phyloP scores from a whole-genome alignment of 2,797 vertebrate species.

The Pelobates cultripes region DNA sequence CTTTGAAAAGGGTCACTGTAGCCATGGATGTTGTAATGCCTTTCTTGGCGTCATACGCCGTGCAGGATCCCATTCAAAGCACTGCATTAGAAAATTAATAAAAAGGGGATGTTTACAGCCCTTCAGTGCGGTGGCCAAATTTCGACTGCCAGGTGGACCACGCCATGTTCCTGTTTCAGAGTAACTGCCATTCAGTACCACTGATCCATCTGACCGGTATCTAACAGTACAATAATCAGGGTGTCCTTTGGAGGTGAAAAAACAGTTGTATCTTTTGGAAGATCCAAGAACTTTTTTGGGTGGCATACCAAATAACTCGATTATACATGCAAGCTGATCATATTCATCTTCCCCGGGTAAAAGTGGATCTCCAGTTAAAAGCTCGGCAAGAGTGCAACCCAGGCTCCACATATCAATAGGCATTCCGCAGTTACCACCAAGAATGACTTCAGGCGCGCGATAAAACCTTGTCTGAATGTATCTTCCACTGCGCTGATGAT shows the following conservation, averaged over 20 bases:
- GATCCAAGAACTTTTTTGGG: conserved; percentile 90
- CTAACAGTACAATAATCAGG: conserved; percentile 95
- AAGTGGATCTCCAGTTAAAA: conserved; percentile 93
- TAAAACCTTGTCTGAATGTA: conserved; percentile 99
- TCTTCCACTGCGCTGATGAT: conserved; percentile 97
- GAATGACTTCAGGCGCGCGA: conserved; percentile 95
- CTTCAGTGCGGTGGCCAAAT: conserved; percentile 90
- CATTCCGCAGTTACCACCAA: conserved; percentile 96
- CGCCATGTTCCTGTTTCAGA: conserved; percentile 92
- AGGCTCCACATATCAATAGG: conserved; percentile 99
- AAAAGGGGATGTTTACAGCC: conserved; percentile 95
- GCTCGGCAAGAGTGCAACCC: conserved; percentile 96
- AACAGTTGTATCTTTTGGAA: conserved; percentile 97
- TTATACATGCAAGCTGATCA: conserved; percentile 97
- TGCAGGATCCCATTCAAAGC: conserved; percentile 95
- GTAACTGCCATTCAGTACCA: conserved; percentile 89
- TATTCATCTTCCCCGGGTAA: conserved; percentile 97
- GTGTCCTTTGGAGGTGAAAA: conserved; percentile 96
- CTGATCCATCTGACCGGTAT: conserved; percentile 87
- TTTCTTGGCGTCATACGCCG: conserved; percentile 92
- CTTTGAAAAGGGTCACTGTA: conserved; percentile 92
- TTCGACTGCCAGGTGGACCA: conserved; percentile 90
- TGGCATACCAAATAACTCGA: conserved; percentile 94
- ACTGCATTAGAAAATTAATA: conserved; percentile 97
- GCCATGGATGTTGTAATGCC: conserved; percentile 93